These are phyloP conservation scores for Eurytoma californica DNA, from an alignment of 2,888 invertebrate genomes.

Conservation along the genomic window DNA sequence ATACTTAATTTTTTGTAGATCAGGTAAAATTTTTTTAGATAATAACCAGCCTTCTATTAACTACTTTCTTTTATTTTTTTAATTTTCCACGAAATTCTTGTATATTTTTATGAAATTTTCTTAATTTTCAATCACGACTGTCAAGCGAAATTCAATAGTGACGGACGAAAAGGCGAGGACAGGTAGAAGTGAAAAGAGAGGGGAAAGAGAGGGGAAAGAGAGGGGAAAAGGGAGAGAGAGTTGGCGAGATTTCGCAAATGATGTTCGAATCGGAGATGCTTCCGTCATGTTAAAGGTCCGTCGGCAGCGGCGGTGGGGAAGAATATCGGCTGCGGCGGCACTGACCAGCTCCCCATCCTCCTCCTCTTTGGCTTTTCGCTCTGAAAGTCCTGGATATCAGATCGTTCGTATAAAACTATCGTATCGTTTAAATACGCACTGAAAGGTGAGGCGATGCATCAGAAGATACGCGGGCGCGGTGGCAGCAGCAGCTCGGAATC, in stretches of 20 bases:
- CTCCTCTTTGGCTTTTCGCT: slow-evolving; percentile 64
- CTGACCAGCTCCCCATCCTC: slow-evolving; percentile 55
- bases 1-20: too few species aligned
- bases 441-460: slow-evolving; percentile 76
- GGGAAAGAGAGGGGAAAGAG: slow-evolving; percentile 1
- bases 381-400: slow-evolving; percentile 72
- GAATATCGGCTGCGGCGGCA: slow-evolving; percentile 57
- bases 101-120: too few species aligned
- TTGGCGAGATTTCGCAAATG: slow-evolving; percentile 58
- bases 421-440: slow-evolving; percentile 76
- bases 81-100: too few species aligned
- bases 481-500: slow-evolving; percentile 65
- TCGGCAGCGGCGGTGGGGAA: slow-evolving; percentile 55
- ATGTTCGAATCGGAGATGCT: slow-evolving; percentile 62
- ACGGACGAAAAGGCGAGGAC: too few species aligned
- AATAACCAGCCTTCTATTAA: too few species aligned
- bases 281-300: slow-evolving; percentile 68
- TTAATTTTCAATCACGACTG: too few species aligned
- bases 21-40: too few species aligned
- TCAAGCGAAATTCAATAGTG: too few species aligned
- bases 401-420: slow-evolving; percentile 75
- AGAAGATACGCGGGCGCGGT: slow-evolving; percentile 74
- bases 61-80: too few species aligned
- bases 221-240: background rate
- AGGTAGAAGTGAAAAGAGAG: too few species aligned